Conservation (phyloP, 30 jellyfish, hydroid and myxozoan genomes). For the Sanderia malayensis region DNA sequence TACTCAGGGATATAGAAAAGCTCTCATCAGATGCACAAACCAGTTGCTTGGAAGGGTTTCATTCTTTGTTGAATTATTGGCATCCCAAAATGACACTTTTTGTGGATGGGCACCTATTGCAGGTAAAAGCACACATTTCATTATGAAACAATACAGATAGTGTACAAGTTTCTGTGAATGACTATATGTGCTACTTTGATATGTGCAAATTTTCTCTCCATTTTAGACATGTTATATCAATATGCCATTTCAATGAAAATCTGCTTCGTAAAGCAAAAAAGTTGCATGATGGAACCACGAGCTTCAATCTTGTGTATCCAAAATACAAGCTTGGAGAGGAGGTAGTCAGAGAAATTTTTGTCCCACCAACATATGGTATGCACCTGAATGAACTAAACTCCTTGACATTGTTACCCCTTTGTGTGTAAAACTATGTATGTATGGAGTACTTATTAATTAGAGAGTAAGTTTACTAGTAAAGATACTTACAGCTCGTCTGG, state of each 20-base stretch:
- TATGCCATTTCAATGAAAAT: slow-evolving; percentile 26
- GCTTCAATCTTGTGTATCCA: slow-evolving; percentile 28
- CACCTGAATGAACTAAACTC: too few relatives aligned
- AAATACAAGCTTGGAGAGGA: too few relatives aligned
- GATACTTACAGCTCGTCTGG: too few relatives aligned
- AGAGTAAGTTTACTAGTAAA: too few relatives aligned
- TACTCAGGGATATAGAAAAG: slow-evolving; percentile 1
- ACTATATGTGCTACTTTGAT: too few relatives aligned
- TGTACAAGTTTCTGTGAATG: too few relatives aligned
- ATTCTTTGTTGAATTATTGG: not conserved
- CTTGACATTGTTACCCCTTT: too few relatives aligned
- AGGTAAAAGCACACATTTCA: too few relatives aligned
- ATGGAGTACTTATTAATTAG: too few relatives aligned
- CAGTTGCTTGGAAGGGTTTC: slow-evolving; percentile 23
- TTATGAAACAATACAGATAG: too few relatives aligned
- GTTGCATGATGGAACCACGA: slow-evolving; percentile 10
- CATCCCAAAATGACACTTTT: not conserved
- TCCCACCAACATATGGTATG: not conserved
- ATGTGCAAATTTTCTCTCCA: too few relatives aligned
- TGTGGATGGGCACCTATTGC: not conserved
- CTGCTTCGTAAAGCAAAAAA: slow-evolving; percentile 8
- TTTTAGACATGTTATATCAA: slow-evolving; percentile 30
- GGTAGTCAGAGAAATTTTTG: slow-evolving; percentile 1
- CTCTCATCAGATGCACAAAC: slow-evolving; percentile 33
- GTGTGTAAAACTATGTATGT: too few relatives aligned